These are phyloP conservation scores for Leptinotarsa texana DNA, from an alignment of 1,140 invertebrate species.

Conservation along the genomic window DNA sequence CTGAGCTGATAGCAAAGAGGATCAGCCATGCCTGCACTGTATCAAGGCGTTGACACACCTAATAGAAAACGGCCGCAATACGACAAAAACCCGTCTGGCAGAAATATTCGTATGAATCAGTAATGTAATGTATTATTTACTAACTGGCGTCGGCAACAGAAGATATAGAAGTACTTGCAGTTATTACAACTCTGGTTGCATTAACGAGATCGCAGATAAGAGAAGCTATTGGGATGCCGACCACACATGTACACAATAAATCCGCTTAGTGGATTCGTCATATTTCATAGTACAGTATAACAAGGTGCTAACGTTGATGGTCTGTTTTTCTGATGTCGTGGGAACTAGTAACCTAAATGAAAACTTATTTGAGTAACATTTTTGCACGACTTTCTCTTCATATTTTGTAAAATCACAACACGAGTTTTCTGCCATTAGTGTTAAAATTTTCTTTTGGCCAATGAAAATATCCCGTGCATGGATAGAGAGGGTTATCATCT, in stretches of 20 bases:
- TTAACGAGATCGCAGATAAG: conserved; percentile 26
- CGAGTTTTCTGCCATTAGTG: too few species aligned
- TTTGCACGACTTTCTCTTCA: too few species aligned
- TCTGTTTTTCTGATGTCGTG: too few species aligned
- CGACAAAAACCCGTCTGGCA: conserved; percentile 13
- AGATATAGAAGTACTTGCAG: conserved; percentile 23
- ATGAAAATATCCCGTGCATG: too few species aligned
- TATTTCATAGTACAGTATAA: not conserved
- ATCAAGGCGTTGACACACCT: conserved; percentile 14
- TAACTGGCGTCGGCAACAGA: conserved; percentile 12
- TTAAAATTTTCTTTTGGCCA: too few species aligned
- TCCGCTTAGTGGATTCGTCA: conserved; percentile 13
- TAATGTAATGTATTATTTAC: conserved; percentile 29
- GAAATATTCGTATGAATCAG: conserved; percentile 28
- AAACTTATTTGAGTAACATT: too few species aligned
- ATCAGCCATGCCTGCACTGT: not conserved
- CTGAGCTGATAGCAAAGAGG: too few species aligned
- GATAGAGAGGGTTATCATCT: too few species aligned
- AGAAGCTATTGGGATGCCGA: conserved; percentile 24
- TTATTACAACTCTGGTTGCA: conserved; percentile 24
- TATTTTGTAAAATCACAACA: too few species aligned
- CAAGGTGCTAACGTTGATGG: not conserved
- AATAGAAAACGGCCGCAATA: not conserved
- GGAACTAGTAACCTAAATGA: too few species aligned
- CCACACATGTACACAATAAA: conserved; percentile 17